Evolutionary conservation across 2,888 invertebrate species (phyloP).

Genomic region (Amblyteles armatorius): DNA sequence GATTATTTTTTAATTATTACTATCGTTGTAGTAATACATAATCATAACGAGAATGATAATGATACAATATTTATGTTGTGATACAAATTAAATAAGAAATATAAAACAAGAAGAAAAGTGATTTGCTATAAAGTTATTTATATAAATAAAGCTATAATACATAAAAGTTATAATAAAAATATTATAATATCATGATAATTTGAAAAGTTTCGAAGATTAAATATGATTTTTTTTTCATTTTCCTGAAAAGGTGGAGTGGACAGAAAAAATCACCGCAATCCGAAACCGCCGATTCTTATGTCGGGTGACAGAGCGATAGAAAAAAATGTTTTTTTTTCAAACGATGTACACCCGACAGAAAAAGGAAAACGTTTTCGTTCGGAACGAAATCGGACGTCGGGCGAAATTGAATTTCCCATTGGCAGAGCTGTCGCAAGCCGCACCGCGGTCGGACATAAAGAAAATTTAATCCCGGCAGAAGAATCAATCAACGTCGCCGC

Average conservation of each 20-base stretch:
- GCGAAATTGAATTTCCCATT: slow-evolving; percentile 1
- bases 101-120: too few relatives aligned
- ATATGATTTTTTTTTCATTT: too few relatives aligned
- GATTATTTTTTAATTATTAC: too few relatives aligned
- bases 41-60: too few relatives aligned
- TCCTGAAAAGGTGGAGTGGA: neutral
- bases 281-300: too few relatives aligned
- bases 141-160: too few relatives aligned
- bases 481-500: slow-evolving; percentile 38
- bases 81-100: too few relatives aligned
- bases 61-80: too few relatives aligned
- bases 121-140: too few relatives aligned
- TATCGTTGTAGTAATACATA: too few relatives aligned
- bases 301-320: too few relatives aligned
- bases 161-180: too few relatives aligned
- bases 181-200: neutral
- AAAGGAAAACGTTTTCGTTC: neutral
- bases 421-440: neutral
- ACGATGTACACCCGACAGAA: neutral
- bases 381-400: neutral
- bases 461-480: slow-evolving; percentile 27
- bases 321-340: neutral
- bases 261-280: neutral
- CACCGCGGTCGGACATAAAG: slow-evolving; percentile 6
- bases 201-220: neutral